Evolutionary conservation across 92 coral and sea anemone genomes (phyloP).

Genomic region (Palythoa heliodiscus): DNA sequence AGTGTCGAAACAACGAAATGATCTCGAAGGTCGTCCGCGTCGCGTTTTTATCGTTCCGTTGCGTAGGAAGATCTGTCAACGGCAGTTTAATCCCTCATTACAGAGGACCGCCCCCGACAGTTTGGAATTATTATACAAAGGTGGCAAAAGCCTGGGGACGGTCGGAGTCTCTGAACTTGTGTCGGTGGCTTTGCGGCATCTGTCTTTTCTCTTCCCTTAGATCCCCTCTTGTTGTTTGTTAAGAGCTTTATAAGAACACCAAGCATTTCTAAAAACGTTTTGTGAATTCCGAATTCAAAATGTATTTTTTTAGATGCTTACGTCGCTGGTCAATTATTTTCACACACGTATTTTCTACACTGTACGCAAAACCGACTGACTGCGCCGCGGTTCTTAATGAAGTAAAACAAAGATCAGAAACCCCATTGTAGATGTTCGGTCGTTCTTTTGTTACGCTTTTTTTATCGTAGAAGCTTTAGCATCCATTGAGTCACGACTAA

Average conservation of each 20-base stretch:
- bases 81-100: slow-evolving; percentile 40
- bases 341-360: too few species aligned
- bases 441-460: too few species aligned
- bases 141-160: background rate
- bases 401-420: too few species aligned
- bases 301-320: background rate
- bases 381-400: too few species aligned
- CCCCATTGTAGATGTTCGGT: too few species aligned
- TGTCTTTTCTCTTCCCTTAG: background rate
- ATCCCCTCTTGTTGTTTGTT: background rate
- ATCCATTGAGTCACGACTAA: too few species aligned
- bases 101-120: slow-evolving; percentile 31
- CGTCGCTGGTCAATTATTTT: background rate
- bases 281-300: background rate
- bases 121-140: background rate
- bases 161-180: background rate
- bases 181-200: slow-evolving; percentile 9
- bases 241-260: background rate
- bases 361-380: too few species aligned
- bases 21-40: background rate
- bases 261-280: background rate
- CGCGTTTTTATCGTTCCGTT: slow-evolving; percentile 23
- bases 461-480: too few species aligned
- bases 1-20: background rate
- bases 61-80: slow-evolving; percentile 25